Evolutionary conservation across 2,113 vertebrate genomes (phyloP).

Genomic region (Capricornis sumatraensis): DNA sequence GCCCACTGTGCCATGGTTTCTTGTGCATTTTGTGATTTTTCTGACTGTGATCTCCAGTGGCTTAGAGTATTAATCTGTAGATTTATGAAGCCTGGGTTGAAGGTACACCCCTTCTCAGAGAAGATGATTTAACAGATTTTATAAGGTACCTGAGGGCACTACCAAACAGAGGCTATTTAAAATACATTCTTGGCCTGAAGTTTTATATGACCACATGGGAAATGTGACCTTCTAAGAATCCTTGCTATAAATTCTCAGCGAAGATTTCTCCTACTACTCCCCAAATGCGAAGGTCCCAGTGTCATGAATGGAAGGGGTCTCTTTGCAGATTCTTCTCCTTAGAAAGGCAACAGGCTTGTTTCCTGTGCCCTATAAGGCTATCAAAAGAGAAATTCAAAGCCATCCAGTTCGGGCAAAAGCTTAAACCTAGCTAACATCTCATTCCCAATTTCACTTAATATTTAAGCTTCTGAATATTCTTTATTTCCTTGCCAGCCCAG

Average conservation of each 20-base stretch:
- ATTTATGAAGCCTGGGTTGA: background rate
- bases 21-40: background rate
- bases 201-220: background rate
- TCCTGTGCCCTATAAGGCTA: background rate
- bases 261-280: background rate
- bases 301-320: background rate
- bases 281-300: background rate
- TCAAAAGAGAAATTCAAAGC: conserved; percentile 23
- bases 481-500: background rate
- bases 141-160: background rate
- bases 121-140: background rate
- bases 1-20: background rate
- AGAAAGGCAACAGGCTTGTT: background rate
- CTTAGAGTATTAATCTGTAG: background rate
- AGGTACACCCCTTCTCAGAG: background rate
- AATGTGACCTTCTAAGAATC: background rate
- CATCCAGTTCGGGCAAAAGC: background rate
- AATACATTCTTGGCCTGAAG: background rate
- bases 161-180: background rate
- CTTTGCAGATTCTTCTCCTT: background rate
- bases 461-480: background rate
- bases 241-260: background rate
- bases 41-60: background rate
- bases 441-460: background rate
- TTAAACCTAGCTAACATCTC: background rate